Conservation (phyloP, 35 echinoderm and acorn worm genomes). For the Heliocidaris tuberculata region DNA sequence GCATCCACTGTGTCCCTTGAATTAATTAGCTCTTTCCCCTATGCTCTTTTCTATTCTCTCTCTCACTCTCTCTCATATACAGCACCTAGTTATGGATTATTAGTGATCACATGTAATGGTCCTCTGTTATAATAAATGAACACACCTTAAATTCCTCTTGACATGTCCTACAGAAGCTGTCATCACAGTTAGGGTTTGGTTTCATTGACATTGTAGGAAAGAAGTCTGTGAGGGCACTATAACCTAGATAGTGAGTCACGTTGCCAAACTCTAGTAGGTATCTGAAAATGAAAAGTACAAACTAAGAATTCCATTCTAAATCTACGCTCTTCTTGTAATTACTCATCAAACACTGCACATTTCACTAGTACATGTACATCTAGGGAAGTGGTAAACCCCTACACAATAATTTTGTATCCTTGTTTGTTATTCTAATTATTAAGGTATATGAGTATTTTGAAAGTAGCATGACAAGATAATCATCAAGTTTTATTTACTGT, state of each 20-base stretch:
- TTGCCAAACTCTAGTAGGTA: slow-evolving; percentile 92
- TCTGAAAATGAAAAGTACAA: slow-evolving; percentile 43
- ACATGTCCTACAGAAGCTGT: slow-evolving; percentile 77
- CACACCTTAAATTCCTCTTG: slow-evolving; percentile 83
- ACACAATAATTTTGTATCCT: no score
- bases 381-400: no score
- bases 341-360: no score
- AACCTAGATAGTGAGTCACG: slow-evolving; percentile 92
- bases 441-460: no score
- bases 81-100: background rate
- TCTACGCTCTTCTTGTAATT: no score
- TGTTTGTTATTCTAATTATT: no score
- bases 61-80: background rate
- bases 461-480: no score
- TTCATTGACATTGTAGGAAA: slow-evolving; percentile 99
- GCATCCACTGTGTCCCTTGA: no score
- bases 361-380: no score
- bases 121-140: background rate
- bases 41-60: background rate
- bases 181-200: slow-evolving; percentile 84
- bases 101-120: background rate
- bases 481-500: no score
- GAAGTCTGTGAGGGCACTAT: slow-evolving; percentile 94
- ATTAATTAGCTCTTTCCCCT: background rate
- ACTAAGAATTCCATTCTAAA: no score